These are phyloP conservation scores for Nasua narica DNA, from an alignment of 2,797 vertebrate species.

Conservation along the genomic window DNA sequence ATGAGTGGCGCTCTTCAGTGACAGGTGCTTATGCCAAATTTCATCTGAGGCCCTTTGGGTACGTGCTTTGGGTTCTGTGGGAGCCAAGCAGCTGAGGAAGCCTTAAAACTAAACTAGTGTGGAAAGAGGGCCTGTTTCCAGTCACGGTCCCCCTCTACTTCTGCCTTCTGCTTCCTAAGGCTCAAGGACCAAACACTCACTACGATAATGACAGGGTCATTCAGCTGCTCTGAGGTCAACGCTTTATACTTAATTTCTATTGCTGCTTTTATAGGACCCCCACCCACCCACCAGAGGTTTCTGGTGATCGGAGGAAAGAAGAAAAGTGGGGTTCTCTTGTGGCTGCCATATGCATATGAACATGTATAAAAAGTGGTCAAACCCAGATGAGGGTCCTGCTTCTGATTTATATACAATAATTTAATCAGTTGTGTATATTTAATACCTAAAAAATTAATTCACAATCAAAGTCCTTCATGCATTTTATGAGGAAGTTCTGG, in stretches of 20 bases:
- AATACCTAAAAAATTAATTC: constrained; percentile 86
- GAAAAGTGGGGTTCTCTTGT: constrained; percentile 76
- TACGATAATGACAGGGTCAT: constrained; percentile 70
- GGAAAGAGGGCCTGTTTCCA: neutral
- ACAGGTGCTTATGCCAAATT: neutral
- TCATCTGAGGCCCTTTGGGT: neutral
- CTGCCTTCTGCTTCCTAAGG: constrained; percentile 72
- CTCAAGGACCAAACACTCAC: constrained; percentile 76
- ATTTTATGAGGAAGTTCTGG: constrained; percentile 87
- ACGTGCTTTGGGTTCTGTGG: neutral
- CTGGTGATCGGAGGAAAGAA: constrained; percentile 80
- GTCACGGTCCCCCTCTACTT: constrained; percentile 47
- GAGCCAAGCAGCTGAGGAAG: neutral
- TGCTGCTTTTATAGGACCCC: constrained; percentile 82
- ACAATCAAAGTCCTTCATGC: constrained; percentile 89
- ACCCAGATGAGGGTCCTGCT: constrained; percentile 83
- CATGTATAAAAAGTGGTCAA: constrained; percentile 89
- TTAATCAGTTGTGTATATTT: constrained; percentile 90
- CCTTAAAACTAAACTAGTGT: neutral
- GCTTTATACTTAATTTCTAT: constrained; percentile 84
- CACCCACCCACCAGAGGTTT: constrained; percentile 68
- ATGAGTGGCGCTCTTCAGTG: neutral
- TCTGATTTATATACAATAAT: constrained; percentile 95
- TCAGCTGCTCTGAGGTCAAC: constrained; percentile 78
- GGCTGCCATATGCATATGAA: constrained; percentile 81